phyloP scores from a whole-genome alignment of 2,797 vertebrate genomes.

The Channallabes apus region DNA sequence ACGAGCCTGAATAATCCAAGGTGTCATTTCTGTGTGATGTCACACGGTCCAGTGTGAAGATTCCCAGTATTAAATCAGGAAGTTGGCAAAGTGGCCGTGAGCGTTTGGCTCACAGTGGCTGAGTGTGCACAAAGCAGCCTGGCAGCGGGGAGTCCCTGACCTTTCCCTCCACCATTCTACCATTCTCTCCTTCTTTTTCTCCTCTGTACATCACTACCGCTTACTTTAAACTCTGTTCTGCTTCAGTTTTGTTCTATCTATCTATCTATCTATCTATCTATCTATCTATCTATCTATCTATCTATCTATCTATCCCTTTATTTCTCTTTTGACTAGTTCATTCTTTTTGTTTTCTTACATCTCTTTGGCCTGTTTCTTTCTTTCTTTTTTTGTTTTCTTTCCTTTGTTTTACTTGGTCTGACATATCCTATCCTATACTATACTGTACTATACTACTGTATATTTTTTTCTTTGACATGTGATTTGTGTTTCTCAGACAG shows the following conservation, averaged over 20 bases:
- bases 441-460: too few relatives aligned
- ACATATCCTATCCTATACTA: too few relatives aligned
- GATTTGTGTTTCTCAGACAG: background rate
- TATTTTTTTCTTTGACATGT: background rate
- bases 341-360: too few relatives aligned
- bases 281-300: background rate
- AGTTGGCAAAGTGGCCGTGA: constrained; percentile 57
- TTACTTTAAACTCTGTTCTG: background rate
- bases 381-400: background rate
- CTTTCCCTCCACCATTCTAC: constrained; percentile 66
- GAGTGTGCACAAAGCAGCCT: constrained; percentile 68
- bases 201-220: constrained; percentile 37
- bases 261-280: background rate
- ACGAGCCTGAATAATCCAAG: background rate
- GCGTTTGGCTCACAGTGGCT: constrained; percentile 64
- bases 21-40: constrained; percentile 1
- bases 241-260: background rate
- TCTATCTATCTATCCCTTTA: background rate
- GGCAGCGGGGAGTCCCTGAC: constrained; percentile 74
- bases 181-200: constrained; percentile 50
- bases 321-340: background rate
- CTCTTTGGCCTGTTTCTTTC: background rate
- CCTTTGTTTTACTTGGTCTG: background rate
- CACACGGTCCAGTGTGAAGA: constrained; percentile 21
- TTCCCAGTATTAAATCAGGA: constrained; percentile 51